Conservation (phyloP, 2,797 vertebrate genomes). For the Meriones psammophilus region DNA sequence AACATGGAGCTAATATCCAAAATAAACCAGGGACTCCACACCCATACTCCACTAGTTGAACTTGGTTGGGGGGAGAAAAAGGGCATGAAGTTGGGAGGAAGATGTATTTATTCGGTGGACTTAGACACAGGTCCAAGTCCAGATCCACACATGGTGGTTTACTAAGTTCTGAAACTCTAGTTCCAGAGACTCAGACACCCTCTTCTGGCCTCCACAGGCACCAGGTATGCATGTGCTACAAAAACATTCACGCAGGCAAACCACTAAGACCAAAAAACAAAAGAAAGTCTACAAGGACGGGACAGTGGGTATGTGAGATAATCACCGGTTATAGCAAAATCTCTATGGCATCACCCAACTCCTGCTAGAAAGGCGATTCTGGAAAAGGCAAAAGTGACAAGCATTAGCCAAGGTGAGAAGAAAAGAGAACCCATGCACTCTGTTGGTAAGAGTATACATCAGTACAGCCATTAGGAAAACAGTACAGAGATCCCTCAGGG, state of each 20-base stretch:
- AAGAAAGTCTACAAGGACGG: neutral
- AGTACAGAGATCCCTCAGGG: neutral
- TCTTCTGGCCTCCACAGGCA: neutral
- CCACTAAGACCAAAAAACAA: neutral
- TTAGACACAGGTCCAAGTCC: neutral
- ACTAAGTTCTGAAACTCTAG: neutral
- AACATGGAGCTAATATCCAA: neutral
- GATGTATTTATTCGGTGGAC: neutral
- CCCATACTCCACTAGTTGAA: neutral
- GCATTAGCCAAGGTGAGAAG: neutral
- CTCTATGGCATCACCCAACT: neutral
- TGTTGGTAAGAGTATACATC: neutral
- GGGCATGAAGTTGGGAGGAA: neutral
- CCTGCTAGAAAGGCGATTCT: neutral
- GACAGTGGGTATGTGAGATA: neutral
- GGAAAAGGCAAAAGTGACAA: neutral
- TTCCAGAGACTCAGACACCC: neutral
- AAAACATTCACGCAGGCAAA: neutral
- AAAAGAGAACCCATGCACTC: neutral
- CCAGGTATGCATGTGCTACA: neutral
- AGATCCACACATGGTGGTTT: no score
- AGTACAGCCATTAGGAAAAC: neutral
- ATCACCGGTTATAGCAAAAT: neutral
- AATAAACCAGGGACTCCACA: neutral
- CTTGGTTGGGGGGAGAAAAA: neutral